These are phyloP conservation scores for Papilio machaon DNA, from an alignment of 1,140 invertebrate species.

Conservation along the genomic window DNA sequence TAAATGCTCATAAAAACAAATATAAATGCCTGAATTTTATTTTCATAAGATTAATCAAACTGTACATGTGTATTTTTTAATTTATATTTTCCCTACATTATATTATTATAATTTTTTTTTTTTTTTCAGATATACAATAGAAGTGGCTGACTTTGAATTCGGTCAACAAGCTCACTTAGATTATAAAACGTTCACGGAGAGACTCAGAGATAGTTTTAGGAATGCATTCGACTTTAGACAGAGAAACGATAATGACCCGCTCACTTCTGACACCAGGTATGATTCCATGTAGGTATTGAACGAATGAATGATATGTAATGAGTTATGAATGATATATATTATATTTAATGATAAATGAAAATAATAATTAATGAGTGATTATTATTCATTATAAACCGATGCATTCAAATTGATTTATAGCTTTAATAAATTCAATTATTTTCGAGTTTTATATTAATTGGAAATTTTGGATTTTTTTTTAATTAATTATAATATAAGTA, in stretches of 20 bases:
- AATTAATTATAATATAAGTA: not conserved
- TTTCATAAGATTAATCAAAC: no score
- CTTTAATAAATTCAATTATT: constrained; percentile 17
- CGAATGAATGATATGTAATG: constrained; percentile 3
- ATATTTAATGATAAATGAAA: not conserved
- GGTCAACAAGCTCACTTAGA: constrained; percentile 89
- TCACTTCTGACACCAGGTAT: constrained; percentile 74
- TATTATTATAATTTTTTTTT: not conserved
- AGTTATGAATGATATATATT: not conserved
- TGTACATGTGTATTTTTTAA: no score
- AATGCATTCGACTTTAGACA: constrained; percentile 82
- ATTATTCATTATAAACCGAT: not conserved
- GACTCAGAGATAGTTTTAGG: constrained; percentile 89
- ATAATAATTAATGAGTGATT: not conserved
- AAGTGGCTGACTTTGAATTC: constrained; percentile 95
- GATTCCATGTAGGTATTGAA: constrained; percentile 70
- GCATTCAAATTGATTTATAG: constrained; percentile 15
- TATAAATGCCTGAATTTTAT: no score
- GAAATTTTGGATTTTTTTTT: not conserved
- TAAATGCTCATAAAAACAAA: no score
- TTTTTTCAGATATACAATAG: constrained; percentile 87
- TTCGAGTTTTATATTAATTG: constrained; percentile 2
- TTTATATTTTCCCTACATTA: not conserved
- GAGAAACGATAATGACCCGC: constrained; percentile 70
- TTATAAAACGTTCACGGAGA: constrained; percentile 92